Conservation (phyloP, 2,113 vertebrate species). For the Cranoglanis bouderius region DNA sequence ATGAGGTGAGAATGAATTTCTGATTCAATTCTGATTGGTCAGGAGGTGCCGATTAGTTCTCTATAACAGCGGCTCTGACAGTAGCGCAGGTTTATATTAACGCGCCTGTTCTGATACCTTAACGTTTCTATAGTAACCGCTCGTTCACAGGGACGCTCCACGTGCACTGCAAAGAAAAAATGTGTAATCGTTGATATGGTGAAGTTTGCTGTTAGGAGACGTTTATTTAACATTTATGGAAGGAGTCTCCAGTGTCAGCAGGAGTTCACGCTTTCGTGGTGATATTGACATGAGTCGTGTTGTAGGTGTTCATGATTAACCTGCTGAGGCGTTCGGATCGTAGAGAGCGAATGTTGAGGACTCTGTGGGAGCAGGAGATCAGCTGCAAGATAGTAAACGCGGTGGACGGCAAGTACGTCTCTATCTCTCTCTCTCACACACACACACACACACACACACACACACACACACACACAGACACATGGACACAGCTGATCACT, state of each 20-base stretch:
- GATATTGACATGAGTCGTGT: not conserved
- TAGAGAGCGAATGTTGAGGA: constrained; percentile 81
- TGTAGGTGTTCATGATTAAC: constrained; percentile 88
- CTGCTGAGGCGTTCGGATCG: constrained; percentile 83
- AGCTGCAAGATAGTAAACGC: constrained; percentile 80
- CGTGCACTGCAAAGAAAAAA: no score
- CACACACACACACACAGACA: not conserved
- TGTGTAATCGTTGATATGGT: no score
- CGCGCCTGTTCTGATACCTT: not conserved
- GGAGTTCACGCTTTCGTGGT: not conserved
- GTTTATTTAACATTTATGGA: not conserved
- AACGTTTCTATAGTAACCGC: not conserved
- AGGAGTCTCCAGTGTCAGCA: no score
- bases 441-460: not conserved
- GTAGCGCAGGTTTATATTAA: not conserved
- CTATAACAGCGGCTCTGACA: not conserved
- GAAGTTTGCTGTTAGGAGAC: not conserved
- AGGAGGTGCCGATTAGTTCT: not conserved
- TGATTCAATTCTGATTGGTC: not conserved
- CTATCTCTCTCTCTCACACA: not conserved
- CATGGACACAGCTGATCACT: not conserved
- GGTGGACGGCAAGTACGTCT: constrained; percentile 85
- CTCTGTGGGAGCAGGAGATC: constrained; percentile 80
- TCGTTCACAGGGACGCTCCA: not conserved
- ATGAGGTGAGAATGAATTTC: constrained; percentile 74